Evolutionary conservation across 2,113 vertebrate genomes (phyloP).

Genomic region (Columba janthina): DNA sequence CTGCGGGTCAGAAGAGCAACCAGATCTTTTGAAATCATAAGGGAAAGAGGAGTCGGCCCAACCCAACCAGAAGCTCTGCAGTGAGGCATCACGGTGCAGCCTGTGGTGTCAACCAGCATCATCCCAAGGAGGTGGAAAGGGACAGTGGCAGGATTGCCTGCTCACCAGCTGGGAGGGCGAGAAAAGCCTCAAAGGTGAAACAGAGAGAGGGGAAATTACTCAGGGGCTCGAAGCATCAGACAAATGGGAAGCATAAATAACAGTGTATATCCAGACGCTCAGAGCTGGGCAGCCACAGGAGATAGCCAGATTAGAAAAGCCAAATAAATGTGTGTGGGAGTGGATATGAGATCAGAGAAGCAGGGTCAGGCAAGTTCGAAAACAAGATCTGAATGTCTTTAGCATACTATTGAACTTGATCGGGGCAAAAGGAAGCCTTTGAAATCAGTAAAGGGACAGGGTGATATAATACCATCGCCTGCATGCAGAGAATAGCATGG

Average conservation of each 20-base stretch:
- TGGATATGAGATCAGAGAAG: conserved; percentile 49
- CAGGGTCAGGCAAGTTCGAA: conserved; percentile 41
- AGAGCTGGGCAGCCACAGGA: not conserved
- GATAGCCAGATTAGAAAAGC: conserved; percentile 35
- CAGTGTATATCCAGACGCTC: not conserved
- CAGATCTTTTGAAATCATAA: not conserved
- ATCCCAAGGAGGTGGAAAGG: not conserved
- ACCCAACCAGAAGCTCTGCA: not conserved
- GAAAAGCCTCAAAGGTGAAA: not conserved
- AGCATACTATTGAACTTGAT: not conserved
- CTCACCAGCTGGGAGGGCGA: not conserved
- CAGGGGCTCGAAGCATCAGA: not conserved
- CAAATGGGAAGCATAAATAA: conserved; percentile 37
- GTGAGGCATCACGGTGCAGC: not conserved
- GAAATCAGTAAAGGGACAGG: conserved; percentile 13
- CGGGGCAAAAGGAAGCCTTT: conserved; percentile 36
- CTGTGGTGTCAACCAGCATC: fast-evolving
- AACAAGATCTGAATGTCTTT: conserved; percentile 30
- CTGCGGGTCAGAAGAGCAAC: not conserved
- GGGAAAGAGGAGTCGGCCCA: not conserved
- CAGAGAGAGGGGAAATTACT: not conserved
- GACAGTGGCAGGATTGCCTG: fast-evolving
- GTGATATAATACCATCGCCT: conserved; percentile 5
- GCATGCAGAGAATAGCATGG: not conserved
- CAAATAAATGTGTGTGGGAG: conserved; percentile 15